Conservation (phyloP, 53 echinoderm and acorn worm species). For the Glandiceps talaboti region DNA sequence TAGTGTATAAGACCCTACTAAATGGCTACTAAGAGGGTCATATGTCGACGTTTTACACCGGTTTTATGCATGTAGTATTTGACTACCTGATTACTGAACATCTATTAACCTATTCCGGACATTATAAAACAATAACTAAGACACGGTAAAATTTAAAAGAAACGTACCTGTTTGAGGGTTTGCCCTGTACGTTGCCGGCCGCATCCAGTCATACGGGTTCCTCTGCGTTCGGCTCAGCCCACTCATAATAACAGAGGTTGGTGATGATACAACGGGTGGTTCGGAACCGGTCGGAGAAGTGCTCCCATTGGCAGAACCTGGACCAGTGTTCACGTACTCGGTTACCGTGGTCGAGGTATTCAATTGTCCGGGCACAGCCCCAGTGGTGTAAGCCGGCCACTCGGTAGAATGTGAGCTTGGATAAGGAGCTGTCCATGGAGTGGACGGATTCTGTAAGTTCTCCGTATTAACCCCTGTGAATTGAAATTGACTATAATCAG, state of each 20-base stretch:
- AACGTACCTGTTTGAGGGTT: slow-evolving; percentile 83
- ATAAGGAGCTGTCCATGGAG: neutral
- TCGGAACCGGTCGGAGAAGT: neutral
- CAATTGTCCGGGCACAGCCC: neutral
- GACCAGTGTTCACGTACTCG: no score
- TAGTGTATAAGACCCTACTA: neutral
- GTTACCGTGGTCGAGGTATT: neutral
- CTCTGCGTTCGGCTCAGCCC: neutral
- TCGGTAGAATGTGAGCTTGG: neutral
- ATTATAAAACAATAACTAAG: no score
- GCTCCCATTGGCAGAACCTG: neutral
- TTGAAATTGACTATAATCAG: neutral
- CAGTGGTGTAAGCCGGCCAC: neutral
- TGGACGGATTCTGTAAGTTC: neutral
- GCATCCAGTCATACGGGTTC: slow-evolving; percentile 57
- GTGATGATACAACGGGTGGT: neutral
- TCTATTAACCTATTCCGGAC: neutral
- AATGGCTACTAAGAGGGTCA: neutral
- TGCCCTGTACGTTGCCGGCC: slow-evolving; percentile 61
- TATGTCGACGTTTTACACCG: neutral
- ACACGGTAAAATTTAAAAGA: neutral
- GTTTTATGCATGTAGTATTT: neutral
- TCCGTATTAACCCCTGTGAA: neutral
- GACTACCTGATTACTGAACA: neutral
- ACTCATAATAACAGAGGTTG: neutral